Conservation (phyloP, 2,888 invertebrate genomes). For the Aspidiotus destructor region DNA sequence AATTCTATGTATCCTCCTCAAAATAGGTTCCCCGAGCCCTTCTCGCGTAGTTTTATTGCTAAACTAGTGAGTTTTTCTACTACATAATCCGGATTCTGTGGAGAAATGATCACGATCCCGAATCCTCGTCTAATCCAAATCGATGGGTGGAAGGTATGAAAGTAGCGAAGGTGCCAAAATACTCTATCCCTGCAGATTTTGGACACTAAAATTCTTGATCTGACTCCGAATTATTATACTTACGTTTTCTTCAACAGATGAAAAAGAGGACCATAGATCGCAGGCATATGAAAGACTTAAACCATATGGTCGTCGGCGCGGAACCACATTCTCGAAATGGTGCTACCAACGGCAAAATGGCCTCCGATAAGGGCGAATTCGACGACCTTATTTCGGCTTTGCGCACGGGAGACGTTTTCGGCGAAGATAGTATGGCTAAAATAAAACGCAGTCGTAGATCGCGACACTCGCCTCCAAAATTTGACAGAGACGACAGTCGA, state of each 20-base stretch:
- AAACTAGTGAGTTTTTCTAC: too few species aligned
- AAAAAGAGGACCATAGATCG: constrained; percentile 80
- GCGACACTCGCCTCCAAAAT: constrained; percentile 54
- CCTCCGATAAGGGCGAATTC: constrained; percentile 57
- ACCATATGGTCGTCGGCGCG: constrained; percentile 33
- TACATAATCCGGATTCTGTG: too few species aligned
- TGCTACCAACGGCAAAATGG: constrained; percentile 33
- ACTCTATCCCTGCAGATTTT: too few species aligned
- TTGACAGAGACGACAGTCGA: constrained; percentile 58
- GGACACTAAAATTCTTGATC: too few species aligned
- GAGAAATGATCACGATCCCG: too few species aligned
- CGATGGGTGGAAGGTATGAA: too few species aligned
- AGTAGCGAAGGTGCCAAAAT: too few species aligned
- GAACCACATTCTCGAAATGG: constrained; percentile 23
- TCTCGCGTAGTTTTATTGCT: too few species aligned
- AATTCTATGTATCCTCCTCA: too few species aligned
- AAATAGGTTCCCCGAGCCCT: too few species aligned
- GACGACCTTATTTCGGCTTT: constrained; percentile 92
- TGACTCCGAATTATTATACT: too few species aligned
- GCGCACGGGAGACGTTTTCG: constrained; percentile 88
- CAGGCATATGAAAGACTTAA: constrained; percentile 66
- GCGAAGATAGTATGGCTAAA: constrained; percentile 82
- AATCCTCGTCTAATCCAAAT: too few species aligned
- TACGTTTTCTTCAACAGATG: constrained; percentile 44
- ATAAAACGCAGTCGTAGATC: constrained; percentile 68